Base-by-base conservation (phyloP, 2,888 invertebrate genomes). In the Diarsia dahlii region DNA sequence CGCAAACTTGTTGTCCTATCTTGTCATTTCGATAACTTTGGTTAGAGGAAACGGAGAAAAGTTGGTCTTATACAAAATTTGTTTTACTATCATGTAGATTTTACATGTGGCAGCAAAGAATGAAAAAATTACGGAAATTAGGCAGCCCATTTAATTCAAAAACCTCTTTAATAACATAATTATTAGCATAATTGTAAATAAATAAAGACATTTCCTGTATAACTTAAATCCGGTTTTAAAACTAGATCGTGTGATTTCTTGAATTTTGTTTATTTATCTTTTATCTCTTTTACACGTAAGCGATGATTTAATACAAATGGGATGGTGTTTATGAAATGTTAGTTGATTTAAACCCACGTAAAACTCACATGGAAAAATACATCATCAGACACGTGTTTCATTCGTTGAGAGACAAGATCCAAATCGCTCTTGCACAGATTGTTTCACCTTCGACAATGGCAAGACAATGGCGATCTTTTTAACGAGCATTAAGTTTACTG, bases 281-380 rank as follows among this genome's bases (percentile, higher is more conserved):
- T 13, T 56, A 65, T 68, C 64, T 84, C 56, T 73, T 84, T 84
- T 60, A 65, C 50, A 62, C 48, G 2, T 20, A 3, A 60, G 54
- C 54, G 64, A 56, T 81, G 75, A 84, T 81, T 70, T 65, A 60
- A 65, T 71, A 81, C 85, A 70, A 50, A 63, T 60, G 60, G 63
- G 4, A 60, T 63, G 8, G 75, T 81, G 70, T 56, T 71, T 52
- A 13, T 63, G 13, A 73, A 69, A 73, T 66, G 60, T 62, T 81
- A 65, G 75, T 84, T 80, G 65, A 74, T 81, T 80, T 71, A 81
- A 80, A 4, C 45, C 64, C 70, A 78, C 83, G 60, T 65, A 15
- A 70, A 78, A 62, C 48, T 60, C 13, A 54, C 69, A 58, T 65
- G 13, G n/a, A 60, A 69, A 64, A 68, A 82, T 23, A 60, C 1